These are phyloP conservation scores for Cataglyphis cursor DNA, from an alignment of 2,888 invertebrate species.

Conservation along the genomic window DNA sequence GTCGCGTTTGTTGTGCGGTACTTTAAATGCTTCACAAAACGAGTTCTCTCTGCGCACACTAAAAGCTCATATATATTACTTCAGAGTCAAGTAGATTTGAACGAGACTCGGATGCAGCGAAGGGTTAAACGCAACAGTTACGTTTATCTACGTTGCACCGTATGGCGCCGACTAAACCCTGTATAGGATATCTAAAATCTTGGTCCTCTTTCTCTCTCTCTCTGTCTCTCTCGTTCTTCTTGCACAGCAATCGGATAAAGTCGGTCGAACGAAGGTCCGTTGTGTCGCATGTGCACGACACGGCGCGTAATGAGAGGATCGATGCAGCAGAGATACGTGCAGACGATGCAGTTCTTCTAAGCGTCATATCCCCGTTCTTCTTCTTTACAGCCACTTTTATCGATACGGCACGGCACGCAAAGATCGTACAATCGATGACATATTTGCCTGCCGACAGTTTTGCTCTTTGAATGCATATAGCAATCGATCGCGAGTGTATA, in stretches of 20 bases:
- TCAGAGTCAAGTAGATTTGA: slow-evolving; percentile 22
- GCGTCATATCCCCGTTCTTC: background rate
- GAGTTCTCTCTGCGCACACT: background rate
- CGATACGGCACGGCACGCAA: slow-evolving; percentile 4
- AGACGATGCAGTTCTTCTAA: slow-evolving; percentile 43
- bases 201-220: background rate
- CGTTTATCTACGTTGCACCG: slow-evolving; percentile 34
- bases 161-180: slow-evolving; percentile 30
- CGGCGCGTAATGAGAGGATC: slow-evolving; percentile 26
- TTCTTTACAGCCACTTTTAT: slow-evolving; percentile 18
- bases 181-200: slow-evolving; percentile 39
- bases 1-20: background rate
- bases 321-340: slow-evolving; percentile 40
- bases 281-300: slow-evolving; percentile 22
- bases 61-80: background rate
- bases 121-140: slow-evolving; percentile 27
- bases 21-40: background rate
- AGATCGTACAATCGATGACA: slow-evolving; percentile 26
- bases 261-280: slow-evolving; percentile 4
- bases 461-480: background rate
- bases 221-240: slow-evolving; percentile 26
- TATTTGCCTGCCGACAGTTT: background rate
- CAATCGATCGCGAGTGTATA: background rate
- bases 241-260: slow-evolving; percentile 35
- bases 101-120: slow-evolving; percentile 1